Evolutionary conservation across 2,113 vertebrate species (phyloP).

Genomic region (Thryonomys swinderianus): DNA sequence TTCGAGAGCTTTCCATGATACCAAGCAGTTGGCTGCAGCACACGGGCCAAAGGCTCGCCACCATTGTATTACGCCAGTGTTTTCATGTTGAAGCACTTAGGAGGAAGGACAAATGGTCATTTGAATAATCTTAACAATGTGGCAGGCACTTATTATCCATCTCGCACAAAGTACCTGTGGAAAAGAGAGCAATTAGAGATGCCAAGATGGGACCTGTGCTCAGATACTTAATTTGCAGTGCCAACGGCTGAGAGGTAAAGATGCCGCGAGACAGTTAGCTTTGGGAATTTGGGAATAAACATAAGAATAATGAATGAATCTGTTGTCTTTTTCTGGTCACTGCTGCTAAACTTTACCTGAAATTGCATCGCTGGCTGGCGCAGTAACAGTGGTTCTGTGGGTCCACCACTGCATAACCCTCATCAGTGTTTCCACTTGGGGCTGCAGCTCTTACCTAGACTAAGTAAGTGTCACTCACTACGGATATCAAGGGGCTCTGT

Average conservation of each 20-base stretch:
- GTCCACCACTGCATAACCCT: neutral
- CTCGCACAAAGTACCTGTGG: neutral
- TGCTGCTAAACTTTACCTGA: neutral
- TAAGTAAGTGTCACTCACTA: neutral
- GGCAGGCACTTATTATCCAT: neutral
- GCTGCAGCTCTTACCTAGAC: neutral
- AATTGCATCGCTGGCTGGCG: neutral
- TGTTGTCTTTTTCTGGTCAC: neutral
- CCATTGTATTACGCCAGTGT: neutral
- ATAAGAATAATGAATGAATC: neutral
- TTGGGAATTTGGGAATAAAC: neutral
- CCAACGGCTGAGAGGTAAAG: neutral
- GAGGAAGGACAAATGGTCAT: constrained; percentile 4
- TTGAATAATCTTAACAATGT: neutral
- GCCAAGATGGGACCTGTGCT: neutral
- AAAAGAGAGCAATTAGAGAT: neutral
- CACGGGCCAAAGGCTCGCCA: neutral
- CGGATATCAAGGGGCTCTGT: neutral
- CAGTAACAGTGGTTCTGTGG: neutral
- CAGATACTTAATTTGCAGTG: neutral
- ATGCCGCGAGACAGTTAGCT: neutral
- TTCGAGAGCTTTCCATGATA: neutral
- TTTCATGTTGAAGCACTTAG: constrained; percentile 27
- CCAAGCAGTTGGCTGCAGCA: neutral
- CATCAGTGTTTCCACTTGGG: neutral